phyloP scores from a whole-genome alignment of 2,797 vertebrate genomes.

The Sebastes nivosus region DNA sequence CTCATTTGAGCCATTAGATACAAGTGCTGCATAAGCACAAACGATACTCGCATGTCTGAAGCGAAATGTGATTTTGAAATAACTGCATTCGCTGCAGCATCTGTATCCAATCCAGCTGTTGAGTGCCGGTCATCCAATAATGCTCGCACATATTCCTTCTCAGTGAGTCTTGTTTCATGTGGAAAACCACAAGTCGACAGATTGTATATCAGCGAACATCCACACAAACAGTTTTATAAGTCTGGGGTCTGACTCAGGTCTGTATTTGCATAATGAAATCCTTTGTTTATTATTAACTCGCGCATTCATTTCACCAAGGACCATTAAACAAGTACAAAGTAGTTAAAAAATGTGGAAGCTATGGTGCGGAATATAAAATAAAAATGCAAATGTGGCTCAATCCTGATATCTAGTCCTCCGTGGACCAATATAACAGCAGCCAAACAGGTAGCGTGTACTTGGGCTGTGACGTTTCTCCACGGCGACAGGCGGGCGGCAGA shows the following conservation, averaged over 20 bases:
- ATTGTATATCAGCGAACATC: slow-evolving; percentile 59
- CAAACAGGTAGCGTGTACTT: slow-evolving; percentile 69
- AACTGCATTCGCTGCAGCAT: not conserved
- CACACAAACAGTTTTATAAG: slow-evolving; percentile 64
- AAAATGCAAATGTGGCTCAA: slow-evolving; percentile 80
- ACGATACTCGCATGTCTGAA: not conserved
- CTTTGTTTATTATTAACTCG: slow-evolving; percentile 80
- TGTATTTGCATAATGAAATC: slow-evolving; percentile 82
- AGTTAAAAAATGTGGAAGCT: slow-evolving; percentile 71
- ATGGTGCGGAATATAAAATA: slow-evolving; percentile 67
- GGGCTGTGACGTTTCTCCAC: slow-evolving; percentile 43
- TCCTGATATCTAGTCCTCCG: slow-evolving; percentile 64
- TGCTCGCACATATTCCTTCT: slow-evolving; percentile 21
- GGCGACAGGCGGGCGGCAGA: slow-evolving; percentile 12
- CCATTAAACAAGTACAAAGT: slow-evolving; percentile 81
- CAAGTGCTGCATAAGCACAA: not conserved
- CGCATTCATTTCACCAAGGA: slow-evolving; percentile 78
- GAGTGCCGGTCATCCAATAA: slow-evolving; percentile 43
- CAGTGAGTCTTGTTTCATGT: slow-evolving; percentile 24
- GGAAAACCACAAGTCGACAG: slow-evolving; percentile 47
- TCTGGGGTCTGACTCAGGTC: slow-evolving; percentile 53
- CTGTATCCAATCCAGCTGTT: slow-evolving; percentile 23
- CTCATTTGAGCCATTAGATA: not conserved
- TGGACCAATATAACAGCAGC: slow-evolving; percentile 54
- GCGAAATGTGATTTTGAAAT: slow-evolving; percentile 2